Evolutionary conservation across 2,888 invertebrate species (phyloP), one percentile per base, ranked within the genome.

Genomic region (Melanophora roralis): DNA sequence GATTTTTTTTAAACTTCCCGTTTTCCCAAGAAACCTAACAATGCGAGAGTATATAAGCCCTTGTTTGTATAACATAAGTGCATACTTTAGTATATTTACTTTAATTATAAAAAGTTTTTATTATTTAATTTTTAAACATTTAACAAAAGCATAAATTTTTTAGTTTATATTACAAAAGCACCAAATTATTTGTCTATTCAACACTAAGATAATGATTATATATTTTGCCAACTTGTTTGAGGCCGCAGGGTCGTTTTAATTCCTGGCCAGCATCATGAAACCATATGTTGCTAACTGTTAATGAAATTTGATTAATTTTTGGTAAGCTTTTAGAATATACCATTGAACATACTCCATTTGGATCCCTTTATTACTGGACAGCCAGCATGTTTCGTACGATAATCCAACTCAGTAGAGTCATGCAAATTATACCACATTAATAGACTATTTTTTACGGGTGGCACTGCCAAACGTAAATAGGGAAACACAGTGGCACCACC

Each of bases 401-500:
- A 92, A 91, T 98, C 96, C 0, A 97, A 97, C 84, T 97, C 96
- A 0, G 97, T 97, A 81, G 94, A 96, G 3, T 94, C 93, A 88
- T 95, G 94, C 82, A 98, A 91, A 91, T 98, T 98, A 88, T 94
- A 92, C 98, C 98, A 98, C 90, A 97, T 96, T 0, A 96, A 95
- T 7, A 97, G 96, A 8, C 95, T 93, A 14, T 97, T 95, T 90
- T 96, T 96, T 84, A 92, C 92, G 0, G 98, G 98, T 92, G 94
- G 95, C 68, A 98, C 91, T 45, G 95, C 93, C 53, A 96, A 92
- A 7, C 94, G 95, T 16, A 98, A 91, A 83, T 93, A 93, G 0
- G 98, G 96, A 90, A 98, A 98, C 14, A 98, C 98, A 0, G 98
- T 98, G 4, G 96, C 97, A 16, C 98, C 98, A 2, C 98, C 98